Evolutionary conservation across 1,140 invertebrate genomes (phyloP).

Genomic region (Microvelia longipes): DNA sequence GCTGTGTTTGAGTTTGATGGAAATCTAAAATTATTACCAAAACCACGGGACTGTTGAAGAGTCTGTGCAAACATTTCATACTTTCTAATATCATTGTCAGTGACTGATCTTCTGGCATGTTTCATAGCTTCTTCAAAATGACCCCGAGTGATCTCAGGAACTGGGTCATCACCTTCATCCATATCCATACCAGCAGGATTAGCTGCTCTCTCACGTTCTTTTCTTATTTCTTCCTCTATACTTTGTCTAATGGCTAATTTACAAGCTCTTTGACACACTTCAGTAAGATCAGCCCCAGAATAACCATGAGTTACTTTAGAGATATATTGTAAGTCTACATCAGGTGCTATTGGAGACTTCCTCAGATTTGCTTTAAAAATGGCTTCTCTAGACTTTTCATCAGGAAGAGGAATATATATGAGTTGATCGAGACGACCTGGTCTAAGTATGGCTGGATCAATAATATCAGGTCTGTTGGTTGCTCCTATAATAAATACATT

Average conservation of each 20-base stretch:
- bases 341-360: slow-evolving; percentile 89
- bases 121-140: slow-evolving; percentile 99
- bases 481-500: slow-evolving; percentile 99
- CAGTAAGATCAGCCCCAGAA: slow-evolving; percentile 94
- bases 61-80: slow-evolving; percentile 99
- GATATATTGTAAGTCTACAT: slow-evolving; percentile 83
- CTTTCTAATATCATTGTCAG: slow-evolving; percentile 97
- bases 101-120: slow-evolving; percentile 97
- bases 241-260: slow-evolving; percentile 94
- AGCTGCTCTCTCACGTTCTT: background rate
- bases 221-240: slow-evolving; percentile 67
- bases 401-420: slow-evolving; percentile 97
- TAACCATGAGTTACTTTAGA: slow-evolving; percentile 76
- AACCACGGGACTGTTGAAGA: slow-evolving; percentile 94
- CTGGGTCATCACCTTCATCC: slow-evolving; percentile 89
- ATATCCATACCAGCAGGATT: slow-evolving; percentile 42
- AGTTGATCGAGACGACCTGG: slow-evolving; percentile 96
- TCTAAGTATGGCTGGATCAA: slow-evolving; percentile 92
- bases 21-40: slow-evolving; percentile 90
- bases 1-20: slow-evolving; percentile 34
- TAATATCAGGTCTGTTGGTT: slow-evolving; percentile 42
- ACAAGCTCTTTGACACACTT: slow-evolving; percentile 97
- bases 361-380: slow-evolving; percentile 90
- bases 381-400: slow-evolving; percentile 88
- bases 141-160: slow-evolving; percentile 88